A percentile compares a stretch with the other conserved stretches of the same genome.
Conservation (phyloP, 2,888 invertebrate genomes). For the Gryllus longicercus region DNA sequence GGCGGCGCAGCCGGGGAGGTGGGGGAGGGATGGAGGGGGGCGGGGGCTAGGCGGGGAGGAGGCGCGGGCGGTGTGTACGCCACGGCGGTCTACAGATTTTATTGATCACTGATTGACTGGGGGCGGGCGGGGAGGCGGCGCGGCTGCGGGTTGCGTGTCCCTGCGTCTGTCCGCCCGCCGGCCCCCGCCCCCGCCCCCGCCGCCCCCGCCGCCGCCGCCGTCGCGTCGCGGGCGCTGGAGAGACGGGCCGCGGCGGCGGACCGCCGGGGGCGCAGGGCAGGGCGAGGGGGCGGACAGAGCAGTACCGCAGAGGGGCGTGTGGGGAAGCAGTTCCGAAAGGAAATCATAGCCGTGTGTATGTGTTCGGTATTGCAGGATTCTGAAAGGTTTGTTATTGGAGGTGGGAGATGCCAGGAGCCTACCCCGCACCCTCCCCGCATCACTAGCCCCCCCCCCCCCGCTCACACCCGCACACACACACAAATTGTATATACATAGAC, state of each 20-base stretch:
- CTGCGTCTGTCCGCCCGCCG: background rate
- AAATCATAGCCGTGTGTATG: conserved; percentile 10
- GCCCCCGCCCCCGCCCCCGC: background rate
- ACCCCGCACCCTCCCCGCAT: background rate
- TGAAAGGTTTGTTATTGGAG: conserved; percentile 10
- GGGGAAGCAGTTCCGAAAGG: background rate
- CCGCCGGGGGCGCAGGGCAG: background rate
- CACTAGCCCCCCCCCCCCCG: background rate
- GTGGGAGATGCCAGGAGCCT: background rate
- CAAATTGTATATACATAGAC: conserved; percentile 8
- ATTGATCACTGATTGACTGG: conserved; percentile 1
- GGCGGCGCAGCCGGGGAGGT: background rate
- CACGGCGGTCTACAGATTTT: conserved; percentile 8
- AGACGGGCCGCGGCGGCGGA: background rate
- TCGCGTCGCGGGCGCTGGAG: background rate
- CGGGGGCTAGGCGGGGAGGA: background rate
- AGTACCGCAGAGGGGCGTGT: background rate
- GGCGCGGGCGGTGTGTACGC: background rate
- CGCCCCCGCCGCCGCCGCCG: background rate
- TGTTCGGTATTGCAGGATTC: conserved; percentile 11
- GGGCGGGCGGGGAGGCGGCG: background rate
- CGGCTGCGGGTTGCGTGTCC: background rate
- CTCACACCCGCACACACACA: background rate
- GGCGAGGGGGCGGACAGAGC: background rate
- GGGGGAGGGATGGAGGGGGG: background rate